phyloP scores from a whole-genome alignment of 2,113 vertebrate species.

The Mixornis gularis region DNA sequence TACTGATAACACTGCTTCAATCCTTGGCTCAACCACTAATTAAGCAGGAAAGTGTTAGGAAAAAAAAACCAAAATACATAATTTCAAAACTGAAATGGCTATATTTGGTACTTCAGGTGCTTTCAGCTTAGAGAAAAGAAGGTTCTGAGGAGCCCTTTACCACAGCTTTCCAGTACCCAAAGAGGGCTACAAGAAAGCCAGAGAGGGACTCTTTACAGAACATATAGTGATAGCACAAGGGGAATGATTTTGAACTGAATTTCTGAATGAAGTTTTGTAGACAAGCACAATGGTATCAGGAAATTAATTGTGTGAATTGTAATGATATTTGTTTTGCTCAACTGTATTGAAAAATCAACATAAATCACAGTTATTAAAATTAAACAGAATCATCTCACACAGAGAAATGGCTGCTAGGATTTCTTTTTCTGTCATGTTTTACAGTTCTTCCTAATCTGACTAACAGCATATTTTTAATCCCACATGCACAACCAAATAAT shows the following conservation, averaged over 20 bases:
- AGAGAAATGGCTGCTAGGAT: not conserved
- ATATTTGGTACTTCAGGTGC: not conserved
- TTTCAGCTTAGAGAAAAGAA: not conserved
- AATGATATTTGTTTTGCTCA: not conserved
- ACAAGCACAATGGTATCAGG: conserved; percentile 1
- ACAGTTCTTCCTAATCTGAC: not conserved
- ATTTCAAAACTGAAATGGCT: not conserved
- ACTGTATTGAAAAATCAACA: not conserved
- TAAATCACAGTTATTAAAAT: conserved; percentile 31
- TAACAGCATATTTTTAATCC: not conserved
- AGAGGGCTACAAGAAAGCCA: not conserved
- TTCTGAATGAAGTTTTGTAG: not conserved
- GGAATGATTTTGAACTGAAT: not conserved
- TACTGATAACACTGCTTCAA: accelerated
- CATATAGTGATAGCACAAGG: not conserved
- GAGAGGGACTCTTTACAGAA: not conserved
- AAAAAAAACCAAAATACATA: not conserved
- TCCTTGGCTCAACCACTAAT: not conserved
- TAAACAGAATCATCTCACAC: conserved; percentile 6
- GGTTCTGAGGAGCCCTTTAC: not conserved
- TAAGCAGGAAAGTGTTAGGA: not conserved
- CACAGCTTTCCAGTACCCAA: not conserved
- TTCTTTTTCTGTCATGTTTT: not conserved
- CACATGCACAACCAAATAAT: not conserved
- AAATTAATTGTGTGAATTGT: not conserved